phyloP scores from a whole-genome alignment of 2,113 vertebrate species.

The Equus quagga region DNA sequence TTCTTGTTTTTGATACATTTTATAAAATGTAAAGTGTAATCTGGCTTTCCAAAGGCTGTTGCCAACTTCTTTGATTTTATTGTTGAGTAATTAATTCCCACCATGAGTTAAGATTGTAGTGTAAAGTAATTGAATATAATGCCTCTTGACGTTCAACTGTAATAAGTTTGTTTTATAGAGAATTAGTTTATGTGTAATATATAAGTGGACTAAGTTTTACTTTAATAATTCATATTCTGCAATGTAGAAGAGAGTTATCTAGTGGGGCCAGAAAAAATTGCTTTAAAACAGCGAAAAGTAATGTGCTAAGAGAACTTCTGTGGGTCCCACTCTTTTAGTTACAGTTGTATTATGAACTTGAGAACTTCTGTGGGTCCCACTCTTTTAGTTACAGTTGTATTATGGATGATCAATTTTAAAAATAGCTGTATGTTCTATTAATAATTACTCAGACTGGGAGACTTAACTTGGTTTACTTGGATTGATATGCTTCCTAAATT shows the following conservation, averaged over 20 bases:
- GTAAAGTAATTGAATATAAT: slow-evolving; percentile 30
- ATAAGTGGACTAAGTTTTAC: background rate
- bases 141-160: background rate
- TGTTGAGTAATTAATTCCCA: slow-evolving; percentile 55
- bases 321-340: too few species aligned
- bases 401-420: background rate
- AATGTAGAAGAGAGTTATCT: background rate
- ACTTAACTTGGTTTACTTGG: background rate
- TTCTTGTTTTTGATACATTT: slow-evolving; percentile 17
- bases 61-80: slow-evolving; percentile 1
- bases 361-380: background rate
- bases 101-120: background rate
- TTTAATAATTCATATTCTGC: slow-evolving; percentile 24
- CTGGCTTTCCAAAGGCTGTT: background rate
- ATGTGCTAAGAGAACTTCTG: too few species aligned
- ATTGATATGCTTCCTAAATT: slow-evolving; percentile 40
- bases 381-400: slow-evolving; percentile 1
- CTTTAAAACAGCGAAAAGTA: too few species aligned
- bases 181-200: slow-evolving; percentile 22
- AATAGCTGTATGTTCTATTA: slow-evolving; percentile 3
- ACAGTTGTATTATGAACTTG: too few species aligned
- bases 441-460: slow-evolving; percentile 16
- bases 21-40: background rate
- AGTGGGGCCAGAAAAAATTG: background rate
- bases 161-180: slow-evolving; percentile 26